phyloP scores from a whole-genome alignment of 1,140 invertebrate genomes.

The Pachypeltis micranthus region DNA sequence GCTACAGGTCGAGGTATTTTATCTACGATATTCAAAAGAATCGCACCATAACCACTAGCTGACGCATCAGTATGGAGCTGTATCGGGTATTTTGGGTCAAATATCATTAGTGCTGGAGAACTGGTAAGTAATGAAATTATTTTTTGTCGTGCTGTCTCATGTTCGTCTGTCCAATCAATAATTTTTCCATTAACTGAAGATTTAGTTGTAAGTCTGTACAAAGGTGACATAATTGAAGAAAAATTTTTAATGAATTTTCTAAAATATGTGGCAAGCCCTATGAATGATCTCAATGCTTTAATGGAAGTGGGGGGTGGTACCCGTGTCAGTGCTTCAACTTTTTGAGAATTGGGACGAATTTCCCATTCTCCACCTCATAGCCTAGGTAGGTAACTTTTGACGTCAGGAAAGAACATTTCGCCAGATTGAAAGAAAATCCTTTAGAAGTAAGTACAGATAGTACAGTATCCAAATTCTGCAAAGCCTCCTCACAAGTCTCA shows the following conservation, averaged over 20 bases:
- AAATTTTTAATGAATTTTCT: constrained; percentile 29
- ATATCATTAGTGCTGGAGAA: constrained; percentile 32
- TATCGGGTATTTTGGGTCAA: constrained; percentile 27
- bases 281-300: constrained; percentile 26
- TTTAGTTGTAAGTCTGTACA: constrained; percentile 17
- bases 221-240: constrained; percentile 25
- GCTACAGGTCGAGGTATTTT: constrained; percentile 25
- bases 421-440: constrained; percentile 19
- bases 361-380: constrained; percentile 24
- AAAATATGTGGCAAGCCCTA: constrained; percentile 30
- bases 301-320: constrained; percentile 26
- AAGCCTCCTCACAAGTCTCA: constrained; percentile 13
- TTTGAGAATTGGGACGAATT: constrained; percentile 22
- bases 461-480: constrained; percentile 7
- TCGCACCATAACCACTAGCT: constrained; percentile 21
- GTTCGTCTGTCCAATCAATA: neutral
- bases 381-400: constrained; percentile 29
- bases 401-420: constrained; percentile 32
- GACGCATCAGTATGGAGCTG: constrained; percentile 30
- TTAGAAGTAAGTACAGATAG: constrained; percentile 4
- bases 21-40: constrained; percentile 17
- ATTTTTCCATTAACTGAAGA: neutral
- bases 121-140: constrained; percentile 18
- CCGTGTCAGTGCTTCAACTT: constrained; percentile 21
- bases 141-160: neutral